Conservation (phyloP, 2,888 invertebrate genomes). For the Blera fallax region DNA sequence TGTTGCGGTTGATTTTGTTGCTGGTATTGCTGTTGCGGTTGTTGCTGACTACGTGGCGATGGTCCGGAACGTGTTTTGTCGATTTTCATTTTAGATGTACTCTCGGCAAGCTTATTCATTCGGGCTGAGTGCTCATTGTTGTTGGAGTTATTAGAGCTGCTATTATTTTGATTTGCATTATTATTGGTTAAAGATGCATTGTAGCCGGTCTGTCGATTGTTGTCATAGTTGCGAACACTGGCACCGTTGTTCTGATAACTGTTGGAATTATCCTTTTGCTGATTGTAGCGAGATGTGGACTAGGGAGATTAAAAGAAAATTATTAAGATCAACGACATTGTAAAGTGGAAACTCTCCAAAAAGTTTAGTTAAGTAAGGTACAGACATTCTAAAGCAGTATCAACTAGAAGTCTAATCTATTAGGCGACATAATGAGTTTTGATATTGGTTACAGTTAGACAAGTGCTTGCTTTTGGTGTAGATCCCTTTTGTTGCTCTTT, state of each 20-base stretch:
- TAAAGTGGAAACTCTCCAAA: too few species aligned
- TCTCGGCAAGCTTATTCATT: slow-evolving; percentile 75
- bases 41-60: slow-evolving; percentile 64
- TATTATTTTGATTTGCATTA: slow-evolving; percentile 14
- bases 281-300: slow-evolving; percentile 52
- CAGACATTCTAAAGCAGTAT: too few species aligned
- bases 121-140: slow-evolving; percentile 74
- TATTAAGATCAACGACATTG: too few species aligned
- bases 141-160: slow-evolving; percentile 46
- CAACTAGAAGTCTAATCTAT: too few species aligned
- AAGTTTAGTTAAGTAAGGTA: too few species aligned
- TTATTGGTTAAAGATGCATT: slow-evolving; percentile 27
- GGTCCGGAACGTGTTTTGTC: slow-evolving; percentile 73
- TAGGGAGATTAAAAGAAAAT: too few species aligned
- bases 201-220: slow-evolving; percentile 71
- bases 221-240: slow-evolving; percentile 60
- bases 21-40: slow-evolving; percentile 41
- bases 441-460: too few species aligned
- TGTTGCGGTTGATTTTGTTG: slow-evolving; percentile 79
- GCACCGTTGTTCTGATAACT: slow-evolving; percentile 47
- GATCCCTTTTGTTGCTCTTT: too few species aligned
- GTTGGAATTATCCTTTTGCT: slow-evolving; percentile 60
- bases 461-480: too few species aligned
- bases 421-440: too few species aligned
- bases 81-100: slow-evolving; percentile 77